Evolutionary conservation across 2,888 invertebrate genomes (phyloP).

Genomic region (Myopa tessellatipennis): DNA sequence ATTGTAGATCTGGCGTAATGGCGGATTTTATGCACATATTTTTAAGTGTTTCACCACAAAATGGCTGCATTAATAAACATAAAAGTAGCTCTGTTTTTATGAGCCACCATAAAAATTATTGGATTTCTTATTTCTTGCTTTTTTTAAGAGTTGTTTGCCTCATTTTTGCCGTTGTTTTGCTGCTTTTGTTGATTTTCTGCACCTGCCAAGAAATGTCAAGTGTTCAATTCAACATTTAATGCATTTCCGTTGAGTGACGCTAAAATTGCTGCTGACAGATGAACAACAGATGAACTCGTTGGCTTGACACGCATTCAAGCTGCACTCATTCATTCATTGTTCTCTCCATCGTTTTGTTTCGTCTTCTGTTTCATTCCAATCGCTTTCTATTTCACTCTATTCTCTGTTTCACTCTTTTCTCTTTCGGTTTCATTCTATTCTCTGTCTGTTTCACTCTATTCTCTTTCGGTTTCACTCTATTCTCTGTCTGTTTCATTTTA

Average conservation of each 20-base stretch:
- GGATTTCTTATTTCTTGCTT: not conserved
- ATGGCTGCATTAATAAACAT: not conserved
- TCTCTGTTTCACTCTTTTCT: not conserved
- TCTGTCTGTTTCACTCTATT: not conserved
- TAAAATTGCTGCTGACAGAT: not conserved
- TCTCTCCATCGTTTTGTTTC: not conserved
- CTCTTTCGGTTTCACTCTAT: not conserved
- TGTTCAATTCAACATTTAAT: conserved; percentile 44
- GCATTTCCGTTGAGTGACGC: conserved; percentile 42
- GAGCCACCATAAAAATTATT: not conserved
- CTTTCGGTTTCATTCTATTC: not conserved
- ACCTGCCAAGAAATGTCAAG: conserved; percentile 37
- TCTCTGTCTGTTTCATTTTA: not conserved
- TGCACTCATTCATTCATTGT: not conserved
- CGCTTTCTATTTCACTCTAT: not conserved
- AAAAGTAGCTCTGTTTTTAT: too few species aligned
- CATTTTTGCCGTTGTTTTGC: not conserved
- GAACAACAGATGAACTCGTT: not conserved
- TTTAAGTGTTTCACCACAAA: not conserved
- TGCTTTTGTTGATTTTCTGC: too few species aligned
- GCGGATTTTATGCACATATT: too few species aligned
- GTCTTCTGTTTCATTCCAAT: not conserved
- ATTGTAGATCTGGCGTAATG: too few species aligned
- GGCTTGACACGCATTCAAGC: not conserved
- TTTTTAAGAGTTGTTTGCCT: not conserved